A percentile compares a stretch with the other conserved stretches of the same genome.
phyloP scores from a whole-genome alignment of 2,888 invertebrate species.

The Dioctria rufipes region DNA sequence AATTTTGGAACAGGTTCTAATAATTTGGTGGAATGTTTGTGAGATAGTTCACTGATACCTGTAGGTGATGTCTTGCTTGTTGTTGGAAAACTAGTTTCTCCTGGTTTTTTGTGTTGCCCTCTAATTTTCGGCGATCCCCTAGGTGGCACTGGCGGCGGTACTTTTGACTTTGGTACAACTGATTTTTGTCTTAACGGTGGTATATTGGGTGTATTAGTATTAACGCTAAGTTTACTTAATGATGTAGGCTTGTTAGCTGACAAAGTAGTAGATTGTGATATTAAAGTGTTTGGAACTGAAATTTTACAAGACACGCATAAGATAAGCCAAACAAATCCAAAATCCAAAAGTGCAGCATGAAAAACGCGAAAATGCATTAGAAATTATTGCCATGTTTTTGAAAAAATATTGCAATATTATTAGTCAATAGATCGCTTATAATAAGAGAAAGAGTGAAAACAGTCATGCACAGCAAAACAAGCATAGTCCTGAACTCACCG shows the following conservation, averaged over 20 bases:
- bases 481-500: conserved; percentile 57
- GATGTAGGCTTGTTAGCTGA: conserved; percentile 75
- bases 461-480: conserved; percentile 2
- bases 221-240: conserved; percentile 70
- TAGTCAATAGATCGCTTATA: conserved; percentile 5
- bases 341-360: conserved; percentile 60
- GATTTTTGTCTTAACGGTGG: conserved; percentile 77
- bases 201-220: conserved; percentile 40
- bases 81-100: conserved; percentile 9
- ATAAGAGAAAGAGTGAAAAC: conserved; percentile 1
- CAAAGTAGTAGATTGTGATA: conserved; percentile 73
- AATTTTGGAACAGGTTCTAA: conserved; percentile 65
- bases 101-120: conserved; percentile 15
- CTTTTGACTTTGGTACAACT: conserved; percentile 78
- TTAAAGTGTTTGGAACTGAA: conserved; percentile 66
- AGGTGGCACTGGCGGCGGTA: conserved; percentile 92
- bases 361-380: conserved; percentile 54
- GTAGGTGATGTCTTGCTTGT: conserved; percentile 58
- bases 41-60: conserved; percentile 57
- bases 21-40: conserved; percentile 55
- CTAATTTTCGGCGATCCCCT: conserved; percentile 81
- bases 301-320: conserved; percentile 25
- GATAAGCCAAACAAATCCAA: conserved; percentile 36
- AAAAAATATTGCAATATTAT: conserved; percentile 4
- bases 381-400: background rate